Conservation (phyloP, 1,140 invertebrate species). For the Orchestia grillus region DNA sequence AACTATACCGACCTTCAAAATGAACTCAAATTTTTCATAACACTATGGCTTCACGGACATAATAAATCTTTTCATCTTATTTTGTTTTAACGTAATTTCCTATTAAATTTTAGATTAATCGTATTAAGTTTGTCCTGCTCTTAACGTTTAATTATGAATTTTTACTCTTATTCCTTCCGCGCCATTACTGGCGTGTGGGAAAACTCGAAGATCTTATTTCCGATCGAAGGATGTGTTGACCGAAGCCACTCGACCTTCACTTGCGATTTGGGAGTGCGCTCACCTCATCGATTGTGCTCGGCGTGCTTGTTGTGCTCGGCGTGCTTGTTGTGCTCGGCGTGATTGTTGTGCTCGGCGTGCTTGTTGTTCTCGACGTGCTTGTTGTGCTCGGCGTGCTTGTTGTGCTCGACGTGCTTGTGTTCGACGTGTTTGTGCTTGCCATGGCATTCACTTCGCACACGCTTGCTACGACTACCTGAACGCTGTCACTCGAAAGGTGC, state of each 20-base stretch:
- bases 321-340: too few relatives aligned
- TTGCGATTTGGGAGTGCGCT: background rate
- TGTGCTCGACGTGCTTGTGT: background rate
- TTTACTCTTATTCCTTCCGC: background rate
- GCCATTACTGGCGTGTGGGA: background rate
- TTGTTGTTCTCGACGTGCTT: too few relatives aligned
- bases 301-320: too few relatives aligned
- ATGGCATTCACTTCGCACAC: too few relatives aligned
- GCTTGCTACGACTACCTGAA: background rate
- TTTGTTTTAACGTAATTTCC: too few relatives aligned
- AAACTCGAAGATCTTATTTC: background rate
- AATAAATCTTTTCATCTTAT: too few relatives aligned
- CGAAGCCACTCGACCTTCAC: background rate
- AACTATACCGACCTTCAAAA: background rate
- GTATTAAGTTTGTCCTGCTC: too few relatives aligned
- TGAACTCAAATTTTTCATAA: background rate
- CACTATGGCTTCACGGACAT: background rate
- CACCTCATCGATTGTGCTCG: too few relatives aligned
- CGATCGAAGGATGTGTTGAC: background rate
- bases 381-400: too few relatives aligned
- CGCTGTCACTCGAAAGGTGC: background rate
- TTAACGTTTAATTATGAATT: background rate
- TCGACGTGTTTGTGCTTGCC: background rate
- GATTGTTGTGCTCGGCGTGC: too few relatives aligned
- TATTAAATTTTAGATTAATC: too few relatives aligned